Conservation (phyloP, 2,113 vertebrate genomes). For the Catagonus wagneri region DNA sequence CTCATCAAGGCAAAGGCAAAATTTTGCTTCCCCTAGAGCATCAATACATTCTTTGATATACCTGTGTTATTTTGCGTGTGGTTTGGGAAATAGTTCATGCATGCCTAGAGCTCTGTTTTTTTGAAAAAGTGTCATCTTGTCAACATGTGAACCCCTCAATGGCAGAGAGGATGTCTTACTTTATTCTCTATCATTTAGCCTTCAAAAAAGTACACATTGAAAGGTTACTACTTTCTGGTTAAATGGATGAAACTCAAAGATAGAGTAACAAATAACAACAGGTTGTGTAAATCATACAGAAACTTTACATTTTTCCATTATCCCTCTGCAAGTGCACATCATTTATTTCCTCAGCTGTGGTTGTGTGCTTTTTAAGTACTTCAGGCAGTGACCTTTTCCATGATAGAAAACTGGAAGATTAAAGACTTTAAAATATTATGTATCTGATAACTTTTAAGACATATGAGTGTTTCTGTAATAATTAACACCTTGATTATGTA, state of each 20-base stretch:
- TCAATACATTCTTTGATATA: neutral
- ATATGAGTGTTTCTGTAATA: neutral
- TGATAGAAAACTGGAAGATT: neutral
- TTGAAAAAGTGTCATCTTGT: neutral
- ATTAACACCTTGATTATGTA: neutral
- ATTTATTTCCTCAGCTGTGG: neutral
- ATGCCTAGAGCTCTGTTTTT: neutral
- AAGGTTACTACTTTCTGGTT: neutral
- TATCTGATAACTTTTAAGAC: neutral
- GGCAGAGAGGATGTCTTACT: neutral
- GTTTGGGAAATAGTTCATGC: neutral
- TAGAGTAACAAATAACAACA: neutral
- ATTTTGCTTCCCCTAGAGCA: neutral
- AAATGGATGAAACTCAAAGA: constrained; percentile 18
- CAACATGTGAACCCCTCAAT: neutral
- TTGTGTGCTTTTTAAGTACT: neutral
- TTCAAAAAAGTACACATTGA: neutral
- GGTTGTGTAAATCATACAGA: neutral
- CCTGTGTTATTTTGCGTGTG: fast-evolving
- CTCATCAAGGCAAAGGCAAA: neutral
- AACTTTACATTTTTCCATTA: neutral
- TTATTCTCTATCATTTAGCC: neutral
- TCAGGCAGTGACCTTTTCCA: neutral
- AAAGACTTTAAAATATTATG: neutral
- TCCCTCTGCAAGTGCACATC: neutral